Evolutionary conservation across 1,140 invertebrate genomes (phyloP), one percentile per base, ranked within the genome.

Genomic region (Drosophila pallidifrons): DNA sequence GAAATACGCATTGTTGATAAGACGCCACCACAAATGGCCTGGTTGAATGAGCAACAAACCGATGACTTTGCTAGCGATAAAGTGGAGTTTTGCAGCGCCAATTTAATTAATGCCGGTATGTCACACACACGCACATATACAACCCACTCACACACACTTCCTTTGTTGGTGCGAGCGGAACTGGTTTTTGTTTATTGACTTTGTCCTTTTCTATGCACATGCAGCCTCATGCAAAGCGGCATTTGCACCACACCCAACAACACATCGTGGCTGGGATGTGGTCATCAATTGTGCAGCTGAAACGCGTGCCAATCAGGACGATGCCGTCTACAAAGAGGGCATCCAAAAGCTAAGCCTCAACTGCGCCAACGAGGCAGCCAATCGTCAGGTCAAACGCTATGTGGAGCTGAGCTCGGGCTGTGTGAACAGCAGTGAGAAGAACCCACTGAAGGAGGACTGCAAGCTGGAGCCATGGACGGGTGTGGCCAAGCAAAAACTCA

Each of bases 201-300:
- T 32, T 54, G 32, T 76, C 78, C 66, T 82, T 69, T 65, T 30
- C 75, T 75, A 38, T 38, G 7, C 7, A 7, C 8, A 91, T 91
- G 28, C 87, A 97, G 96, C 94, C 81, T 96, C 96, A 77, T 97
- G 96, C 91, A 95, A 96, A 85, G 94, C 94, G 87, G 97, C 96
- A 1, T 96, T 98, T 91, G 93, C 94, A 58, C 94, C 94, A 51
- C 92, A 94, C 76, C 16, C 94, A 94, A 45, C 93, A 92, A 72
- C 85, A 75, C 74, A 86, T 38, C 82, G 87, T 1, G 88, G 93
- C 7, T 97, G 96, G 94, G 96, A 96, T 90, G 95, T 95, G 93
- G 96, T 97, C 25, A 95, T 98, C 54, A 98, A 98, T 93, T 96
- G 97, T 91, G 97, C 98, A 8, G 96, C 96, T 5, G 97, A 99